Evolutionary conservation across 2,888 invertebrate genomes (phyloP).

Genomic region (Blomia tropicalis): DNA sequence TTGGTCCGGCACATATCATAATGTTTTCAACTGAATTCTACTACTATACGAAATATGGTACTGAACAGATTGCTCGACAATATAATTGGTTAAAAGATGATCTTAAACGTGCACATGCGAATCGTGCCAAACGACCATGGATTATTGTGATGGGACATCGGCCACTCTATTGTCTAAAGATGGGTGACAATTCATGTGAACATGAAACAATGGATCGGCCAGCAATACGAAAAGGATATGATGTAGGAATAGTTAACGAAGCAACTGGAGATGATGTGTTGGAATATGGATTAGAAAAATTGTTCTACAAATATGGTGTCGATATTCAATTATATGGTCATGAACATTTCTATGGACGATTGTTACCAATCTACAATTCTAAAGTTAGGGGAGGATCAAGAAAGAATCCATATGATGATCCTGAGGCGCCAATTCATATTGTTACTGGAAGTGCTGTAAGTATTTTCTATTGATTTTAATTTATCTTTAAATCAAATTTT

Average conservation of each 20-base stretch:
- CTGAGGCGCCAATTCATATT: constrained; percentile 74
- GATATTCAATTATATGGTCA: constrained; percentile 92
- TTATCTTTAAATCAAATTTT: neutral
- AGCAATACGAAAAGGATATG: constrained; percentile 5
- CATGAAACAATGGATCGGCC: neutral
- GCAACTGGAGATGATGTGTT: neutral
- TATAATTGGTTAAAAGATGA: constrained; percentile 75
- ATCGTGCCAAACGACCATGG: constrained; percentile 58
- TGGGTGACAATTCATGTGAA: neutral
- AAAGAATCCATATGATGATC: constrained; percentile 39
- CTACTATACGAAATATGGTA: constrained; percentile 63
- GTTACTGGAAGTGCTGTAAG: constrained; percentile 46
- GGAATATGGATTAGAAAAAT: constrained; percentile 50
- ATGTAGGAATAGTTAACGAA: no score
- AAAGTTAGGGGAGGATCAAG: constrained; percentile 32
- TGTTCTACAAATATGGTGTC: constrained; percentile 72
- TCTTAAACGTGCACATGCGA: constrained; percentile 52
- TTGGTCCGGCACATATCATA: constrained; percentile 81
- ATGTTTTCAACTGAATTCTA: constrained; percentile 85
- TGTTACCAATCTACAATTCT: constrained; percentile 82
- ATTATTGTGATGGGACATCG: constrained; percentile 65
- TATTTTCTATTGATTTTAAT: neutral
- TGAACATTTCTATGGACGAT: constrained; percentile 87
- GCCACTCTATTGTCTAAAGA: constrained; percentile 72
- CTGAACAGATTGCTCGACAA: constrained; percentile 58